phyloP scores from a whole-genome alignment of 2,888 invertebrate species.

The Graphium colonna region DNA sequence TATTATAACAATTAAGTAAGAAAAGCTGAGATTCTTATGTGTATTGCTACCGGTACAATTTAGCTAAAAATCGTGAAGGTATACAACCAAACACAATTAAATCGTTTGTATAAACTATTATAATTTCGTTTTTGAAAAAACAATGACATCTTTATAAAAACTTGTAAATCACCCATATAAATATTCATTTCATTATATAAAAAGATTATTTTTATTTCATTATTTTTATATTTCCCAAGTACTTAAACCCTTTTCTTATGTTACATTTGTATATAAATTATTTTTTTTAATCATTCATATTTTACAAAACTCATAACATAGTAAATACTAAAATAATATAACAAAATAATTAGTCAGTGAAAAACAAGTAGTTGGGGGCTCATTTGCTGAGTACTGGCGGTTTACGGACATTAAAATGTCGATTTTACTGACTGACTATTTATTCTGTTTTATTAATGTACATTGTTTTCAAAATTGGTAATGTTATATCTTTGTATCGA shows the following conservation, averaged over 20 bases:
- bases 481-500: slow-evolving; percentile 30
- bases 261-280: slow-evolving; percentile 30
- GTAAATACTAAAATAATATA: slow-evolving; percentile 46
- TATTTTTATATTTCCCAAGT: slow-evolving; percentile 12
- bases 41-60: slow-evolving; percentile 34
- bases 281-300: slow-evolving; percentile 41
- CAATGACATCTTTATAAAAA: slow-evolving; percentile 1
- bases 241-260: not conserved
- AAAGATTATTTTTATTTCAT: slow-evolving; percentile 12
- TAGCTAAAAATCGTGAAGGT: slow-evolving; percentile 23
- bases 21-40: slow-evolving; percentile 48
- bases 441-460: slow-evolving; percentile 8
- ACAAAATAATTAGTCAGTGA: slow-evolving; percentile 39
- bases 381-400: slow-evolving; percentile 43
- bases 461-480: slow-evolving; percentile 43
- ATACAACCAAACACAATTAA: slow-evolving; percentile 6
- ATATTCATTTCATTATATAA: slow-evolving; percentile 15
- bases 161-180: slow-evolving; percentile 12
- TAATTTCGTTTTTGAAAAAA: not conserved
- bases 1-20: too few relatives aligned
- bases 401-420: not conserved
- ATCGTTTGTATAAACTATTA: not conserved
- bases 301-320: slow-evolving; percentile 36
- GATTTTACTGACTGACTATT: not conserved
- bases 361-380: slow-evolving; percentile 38